Percentiles rank a stretch among this genome's conserved stretches.
These are phyloP conservation scores for Petrocephalus zakoni DNA, from an alignment of 2,113 vertebrate genomes.

Conservation along the genomic window DNA sequence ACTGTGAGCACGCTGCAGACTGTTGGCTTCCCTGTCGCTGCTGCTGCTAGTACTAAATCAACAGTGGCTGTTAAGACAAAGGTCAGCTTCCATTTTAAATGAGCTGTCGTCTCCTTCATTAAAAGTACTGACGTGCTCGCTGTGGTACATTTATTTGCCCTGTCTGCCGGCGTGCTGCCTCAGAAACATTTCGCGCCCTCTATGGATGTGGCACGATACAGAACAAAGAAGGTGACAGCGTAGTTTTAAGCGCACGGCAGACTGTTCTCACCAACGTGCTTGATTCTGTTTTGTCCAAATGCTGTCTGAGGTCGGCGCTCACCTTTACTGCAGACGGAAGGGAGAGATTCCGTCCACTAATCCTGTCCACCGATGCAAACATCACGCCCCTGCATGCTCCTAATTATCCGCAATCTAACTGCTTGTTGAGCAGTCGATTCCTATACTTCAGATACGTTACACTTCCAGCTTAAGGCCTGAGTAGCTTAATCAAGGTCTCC, in stretches of 20 bases:
- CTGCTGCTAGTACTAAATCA: not conserved
- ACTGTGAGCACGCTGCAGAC: not conserved
- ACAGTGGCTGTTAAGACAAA: not conserved
- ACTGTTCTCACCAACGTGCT: not conserved
- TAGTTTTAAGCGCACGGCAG: not conserved
- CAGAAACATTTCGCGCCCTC: not conserved
- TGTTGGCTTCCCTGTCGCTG: not conserved
- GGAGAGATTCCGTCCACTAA: not conserved
- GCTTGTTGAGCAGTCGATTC: not conserved
- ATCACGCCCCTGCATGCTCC: not conserved
- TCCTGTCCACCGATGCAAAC: not conserved
- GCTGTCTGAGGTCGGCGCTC: not conserved
- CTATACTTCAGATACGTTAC: conserved; percentile 1
- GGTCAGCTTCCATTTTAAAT: not conserved
- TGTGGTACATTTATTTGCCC: not conserved
- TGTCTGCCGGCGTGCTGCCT: not conserved
- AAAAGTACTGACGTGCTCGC: not conserved
- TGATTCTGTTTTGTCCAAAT: not conserved
- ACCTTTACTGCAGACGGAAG: not conserved
- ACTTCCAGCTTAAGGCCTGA: not conserved
- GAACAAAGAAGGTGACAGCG: not conserved
- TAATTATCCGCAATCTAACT: conserved; percentile 13
- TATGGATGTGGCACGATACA: not conserved
- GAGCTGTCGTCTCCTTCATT: not conserved
- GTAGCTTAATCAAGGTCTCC: not conserved